phyloP scores from a whole-genome alignment of 1,140 invertebrate genomes.

The Conopomorpha cramerella region DNA sequence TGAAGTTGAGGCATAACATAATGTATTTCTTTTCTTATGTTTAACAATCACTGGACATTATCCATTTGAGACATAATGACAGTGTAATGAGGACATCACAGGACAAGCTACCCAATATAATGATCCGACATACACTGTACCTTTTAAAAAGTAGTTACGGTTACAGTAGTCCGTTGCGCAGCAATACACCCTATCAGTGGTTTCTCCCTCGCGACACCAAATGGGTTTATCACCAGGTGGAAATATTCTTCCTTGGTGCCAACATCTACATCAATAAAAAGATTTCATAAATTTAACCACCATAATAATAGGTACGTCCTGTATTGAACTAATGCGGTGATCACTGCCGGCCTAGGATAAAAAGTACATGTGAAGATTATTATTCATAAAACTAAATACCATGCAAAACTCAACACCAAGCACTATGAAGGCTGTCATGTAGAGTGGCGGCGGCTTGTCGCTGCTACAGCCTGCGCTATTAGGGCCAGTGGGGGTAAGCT shows the following conservation, averaged over 20 bases:
- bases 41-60: no score
- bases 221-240: slow-evolving; percentile 65
- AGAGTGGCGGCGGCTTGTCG: background rate
- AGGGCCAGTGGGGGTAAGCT: slow-evolving; percentile 16
- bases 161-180: slow-evolving; percentile 68
- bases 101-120: no score
- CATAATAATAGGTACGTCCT: slow-evolving; percentile 14
- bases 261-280: slow-evolving; percentile 61
- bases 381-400: no score
- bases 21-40: no score
- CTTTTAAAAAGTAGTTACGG: slow-evolving; percentile 31
- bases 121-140: no score
- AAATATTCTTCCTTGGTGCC: slow-evolving; percentile 52
- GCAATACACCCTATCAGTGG: slow-evolving; percentile 63
- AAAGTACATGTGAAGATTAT: no score
- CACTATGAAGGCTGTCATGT: slow-evolving; percentile 9
- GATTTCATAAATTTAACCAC: no score
- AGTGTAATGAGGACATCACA: no score
- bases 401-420: slow-evolving; percentile 23
- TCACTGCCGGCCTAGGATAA: slow-evolving; percentile 41
- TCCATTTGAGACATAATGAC: no score
- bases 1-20: no score
- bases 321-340: slow-evolving; percentile 22
- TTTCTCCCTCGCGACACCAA: slow-evolving; percentile 63
- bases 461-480: no score